Percentiles rank a stretch among this genome's conserved stretches.
Evolutionary conservation across 2,888 invertebrate species (phyloP).

Genomic region (Drosophila mettleri): DNA sequence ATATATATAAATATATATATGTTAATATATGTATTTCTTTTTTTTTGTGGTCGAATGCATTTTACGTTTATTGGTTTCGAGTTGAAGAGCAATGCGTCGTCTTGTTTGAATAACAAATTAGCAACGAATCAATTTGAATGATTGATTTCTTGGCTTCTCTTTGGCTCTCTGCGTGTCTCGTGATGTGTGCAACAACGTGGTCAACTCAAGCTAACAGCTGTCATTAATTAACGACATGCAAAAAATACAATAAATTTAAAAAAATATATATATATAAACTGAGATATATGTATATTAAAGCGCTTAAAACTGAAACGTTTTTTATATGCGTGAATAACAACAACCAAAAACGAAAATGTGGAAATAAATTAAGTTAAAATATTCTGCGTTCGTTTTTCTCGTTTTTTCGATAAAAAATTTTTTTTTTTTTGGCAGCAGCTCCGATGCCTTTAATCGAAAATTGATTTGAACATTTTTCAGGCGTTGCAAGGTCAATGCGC

Average conservation of each 20-base stretch:
- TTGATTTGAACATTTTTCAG: slow-evolving; percentile 45
- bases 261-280: slow-evolving; percentile 1
- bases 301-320: slow-evolving; percentile 27
- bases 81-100: slow-evolving; percentile 31
- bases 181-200: slow-evolving; percentile 66
- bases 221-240: slow-evolving; percentile 74
- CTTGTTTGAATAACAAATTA: slow-evolving; percentile 77
- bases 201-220: slow-evolving; percentile 49
- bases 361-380: slow-evolving; percentile 76
- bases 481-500: slow-evolving; percentile 68
- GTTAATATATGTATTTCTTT: slow-evolving; percentile 28
- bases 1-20: not conserved
- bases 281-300: slow-evolving; percentile 15
- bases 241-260: slow-evolving; percentile 35
- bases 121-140: slow-evolving; percentile 77
- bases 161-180: slow-evolving; percentile 40
- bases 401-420: slow-evolving; percentile 20
- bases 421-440: slow-evolving; percentile 54
- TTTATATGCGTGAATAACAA: slow-evolving; percentile 17
- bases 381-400: slow-evolving; percentile 72
- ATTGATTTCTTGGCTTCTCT: slow-evolving; percentile 72
- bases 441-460: slow-evolving; percentile 38
- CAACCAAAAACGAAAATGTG: slow-evolving; percentile 35
- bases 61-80: slow-evolving; percentile 51
- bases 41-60: slow-evolving; percentile 51